Base-by-base conservation (phyloP, 2,797 vertebrate genomes). In the Megalops cyprinoides region DNA sequence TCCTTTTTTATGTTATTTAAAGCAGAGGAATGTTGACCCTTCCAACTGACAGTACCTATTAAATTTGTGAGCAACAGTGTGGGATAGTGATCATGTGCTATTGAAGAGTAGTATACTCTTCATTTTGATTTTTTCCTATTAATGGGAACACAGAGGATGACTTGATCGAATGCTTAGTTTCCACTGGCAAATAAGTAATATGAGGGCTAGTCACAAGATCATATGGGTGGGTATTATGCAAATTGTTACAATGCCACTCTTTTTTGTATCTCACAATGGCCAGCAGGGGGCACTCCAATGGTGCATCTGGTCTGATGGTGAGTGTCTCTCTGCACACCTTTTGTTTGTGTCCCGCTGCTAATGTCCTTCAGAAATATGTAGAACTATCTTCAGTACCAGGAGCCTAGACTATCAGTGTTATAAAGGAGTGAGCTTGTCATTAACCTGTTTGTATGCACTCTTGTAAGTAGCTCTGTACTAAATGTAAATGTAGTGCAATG, bases 221-320 rank as follows among this genome's bases (percentile, higher is more conserved):
- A n/a, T n/a, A n/a, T n/a, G n/a, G n/a, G n/a, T n/a, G n/a, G n/a
- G n/a, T n/a, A n/a, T 48, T 48, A 48, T 48, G 46, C 10, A 48
- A 4, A 48, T 48, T 48, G 46, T 48, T 48, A 10, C 46, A 48
- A 15, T 53, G 2, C 15, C 15, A 12, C 4, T 53, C 15, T 3
- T 2, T 6, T 62, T 71, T 44, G 15, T 71, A 7, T 71, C 39
- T 23, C 39, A 44, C 67, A 23, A 7, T 23, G 18, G 0, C 67
- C 67, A 42, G 18, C 67, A 71, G 67, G 67, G 39, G 67, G 67
- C 67, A 44, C 8, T 44, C 67, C 37, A 39, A 67, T 31, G 62
- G 62, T 34, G 31, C 15, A 42, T 65, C 28, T 4, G 39, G 7
- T 69, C 37, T 71, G 67, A 20, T 44, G 67, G 18, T 67, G 14